Evolutionary conservation across 2,888 invertebrate genomes (phyloP).

Genomic region (Asteroscopus sphinx): DNA sequence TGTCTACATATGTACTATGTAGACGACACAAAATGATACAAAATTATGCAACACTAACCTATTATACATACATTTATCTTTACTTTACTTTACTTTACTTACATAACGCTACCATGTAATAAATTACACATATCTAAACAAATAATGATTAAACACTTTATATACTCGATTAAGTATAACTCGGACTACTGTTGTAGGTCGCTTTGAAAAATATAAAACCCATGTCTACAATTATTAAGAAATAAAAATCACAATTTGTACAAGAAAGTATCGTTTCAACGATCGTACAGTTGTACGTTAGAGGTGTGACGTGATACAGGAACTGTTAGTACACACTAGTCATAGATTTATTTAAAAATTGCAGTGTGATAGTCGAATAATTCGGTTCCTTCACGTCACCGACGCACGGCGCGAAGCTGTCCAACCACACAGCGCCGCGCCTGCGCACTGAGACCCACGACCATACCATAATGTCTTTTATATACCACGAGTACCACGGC

Average conservation of each 20-base stretch:
- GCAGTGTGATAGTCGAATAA: conserved; percentile 76
- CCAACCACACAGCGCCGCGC: conserved; percentile 3
- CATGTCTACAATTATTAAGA: conserved; percentile 52
- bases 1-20: conserved; percentile 44
- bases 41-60: conserved; percentile 57
- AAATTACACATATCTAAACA: conserved; percentile 64
- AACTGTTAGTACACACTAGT: conserved; percentile 77
- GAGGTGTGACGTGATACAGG: conserved; percentile 50
- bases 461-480: conserved; percentile 32
- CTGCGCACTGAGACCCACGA: conserved; percentile 20
- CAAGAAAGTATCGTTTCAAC: conserved; percentile 59
- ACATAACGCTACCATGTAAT: conserved; percentile 53
- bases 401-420: neutral
- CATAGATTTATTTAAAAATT: conserved; percentile 84
- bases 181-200: conserved; percentile 51
- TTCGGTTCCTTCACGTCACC: conserved; percentile 57
- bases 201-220: conserved; percentile 49
- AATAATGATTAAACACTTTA: conserved; percentile 62
- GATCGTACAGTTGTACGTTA: conserved; percentile 40
- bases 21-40: conserved; percentile 54
- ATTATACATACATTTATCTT: conserved; percentile 59
- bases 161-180: conserved; percentile 57
- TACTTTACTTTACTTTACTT: no score
- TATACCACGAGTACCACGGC: conserved; percentile 1
- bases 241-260: conserved; percentile 63